A percentile compares a stretch with the other conserved stretches of the same genome.
These are phyloP conservation scores for Dendroctonus ponderosae DNA, from an alignment of 1,140 invertebrate genomes.

Conservation along the genomic window DNA sequence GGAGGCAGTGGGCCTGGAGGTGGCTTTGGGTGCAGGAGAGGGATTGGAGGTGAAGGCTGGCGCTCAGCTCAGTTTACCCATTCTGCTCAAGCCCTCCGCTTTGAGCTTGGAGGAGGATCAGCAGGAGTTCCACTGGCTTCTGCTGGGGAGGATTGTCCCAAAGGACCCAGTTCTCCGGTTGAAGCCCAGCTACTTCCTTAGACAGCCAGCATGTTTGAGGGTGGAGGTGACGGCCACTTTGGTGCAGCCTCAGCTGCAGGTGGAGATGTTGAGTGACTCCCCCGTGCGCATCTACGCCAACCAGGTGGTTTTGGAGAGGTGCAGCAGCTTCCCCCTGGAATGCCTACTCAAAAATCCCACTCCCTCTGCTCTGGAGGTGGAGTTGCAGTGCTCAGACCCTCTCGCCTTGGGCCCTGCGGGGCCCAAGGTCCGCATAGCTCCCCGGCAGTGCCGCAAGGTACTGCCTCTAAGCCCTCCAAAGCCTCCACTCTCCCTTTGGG, in stretches of 20 bases:
- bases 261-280: conserved; percentile 30
- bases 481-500: background rate
- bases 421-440: conserved; percentile 63
- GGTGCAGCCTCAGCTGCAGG: conserved; percentile 30
- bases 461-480: background rate
- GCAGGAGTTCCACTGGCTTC: too few relatives aligned
- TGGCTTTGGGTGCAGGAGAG: background rate
- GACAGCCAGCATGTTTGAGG: conserved; percentile 21
- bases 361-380: background rate
- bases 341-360: conserved; percentile 15
- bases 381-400: conserved; percentile 5
- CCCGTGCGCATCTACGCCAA: conserved; percentile 36
- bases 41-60: too few relatives aligned
- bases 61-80: too few relatives aligned
- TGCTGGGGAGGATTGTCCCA: background rate
- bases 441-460: conserved; percentile 31
- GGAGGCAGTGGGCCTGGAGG: conserved; percentile 11
- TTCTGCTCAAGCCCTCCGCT: too few relatives aligned
- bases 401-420: conserved; percentile 12
- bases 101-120: too few relatives aligned
- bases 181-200: conserved; percentile 35
- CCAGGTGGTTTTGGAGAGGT: conserved; percentile 30
- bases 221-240: conserved; percentile 35
- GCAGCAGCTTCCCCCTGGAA: conserved; percentile 16
- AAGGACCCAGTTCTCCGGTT: conserved; percentile 18